These are phyloP conservation scores for Tonatia bakeri DNA, from an alignment of 2,113 vertebrate genomes.

Conservation along the genomic window DNA sequence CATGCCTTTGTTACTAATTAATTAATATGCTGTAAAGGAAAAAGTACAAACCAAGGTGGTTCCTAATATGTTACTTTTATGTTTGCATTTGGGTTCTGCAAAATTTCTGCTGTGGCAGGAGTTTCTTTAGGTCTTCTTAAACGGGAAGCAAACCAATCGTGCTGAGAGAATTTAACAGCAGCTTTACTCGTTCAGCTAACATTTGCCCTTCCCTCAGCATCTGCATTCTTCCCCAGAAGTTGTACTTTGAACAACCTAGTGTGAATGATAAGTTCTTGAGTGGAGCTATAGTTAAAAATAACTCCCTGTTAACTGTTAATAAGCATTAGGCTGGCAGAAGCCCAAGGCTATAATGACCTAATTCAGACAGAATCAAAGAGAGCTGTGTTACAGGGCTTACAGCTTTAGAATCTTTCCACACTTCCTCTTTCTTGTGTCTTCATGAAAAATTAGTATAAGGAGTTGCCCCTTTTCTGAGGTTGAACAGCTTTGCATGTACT, in stretches of 20 bases:
- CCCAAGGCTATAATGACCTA: not conserved
- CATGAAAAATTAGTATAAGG: conserved; percentile 48
- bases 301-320: conserved; percentile 51
- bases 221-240: conserved; percentile 32
- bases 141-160: not conserved
- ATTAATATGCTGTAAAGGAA: not conserved
- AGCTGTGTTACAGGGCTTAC: not conserved
- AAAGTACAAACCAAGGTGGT: not conserved
- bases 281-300: conserved; percentile 63
- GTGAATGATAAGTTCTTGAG: conserved; percentile 48
- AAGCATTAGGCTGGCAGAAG: conserved; percentile 14
- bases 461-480: not conserved
- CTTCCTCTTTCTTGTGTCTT: conserved; percentile 25
- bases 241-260: conserved; percentile 44
- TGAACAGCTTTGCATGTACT: not conserved
- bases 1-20: not conserved
- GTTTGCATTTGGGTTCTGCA: conserved; percentile 28
- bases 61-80: not conserved
- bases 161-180: conserved; percentile 18
- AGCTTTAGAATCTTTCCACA: not conserved
- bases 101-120: not conserved
- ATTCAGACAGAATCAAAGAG: conserved; percentile 35
- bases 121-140: not conserved
- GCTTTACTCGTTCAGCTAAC: conserved; percentile 52
- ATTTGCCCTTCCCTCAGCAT: conserved; percentile 36